Conservation (phyloP, 1,140 invertebrate species). For the Panulirus ornatus region DNA sequence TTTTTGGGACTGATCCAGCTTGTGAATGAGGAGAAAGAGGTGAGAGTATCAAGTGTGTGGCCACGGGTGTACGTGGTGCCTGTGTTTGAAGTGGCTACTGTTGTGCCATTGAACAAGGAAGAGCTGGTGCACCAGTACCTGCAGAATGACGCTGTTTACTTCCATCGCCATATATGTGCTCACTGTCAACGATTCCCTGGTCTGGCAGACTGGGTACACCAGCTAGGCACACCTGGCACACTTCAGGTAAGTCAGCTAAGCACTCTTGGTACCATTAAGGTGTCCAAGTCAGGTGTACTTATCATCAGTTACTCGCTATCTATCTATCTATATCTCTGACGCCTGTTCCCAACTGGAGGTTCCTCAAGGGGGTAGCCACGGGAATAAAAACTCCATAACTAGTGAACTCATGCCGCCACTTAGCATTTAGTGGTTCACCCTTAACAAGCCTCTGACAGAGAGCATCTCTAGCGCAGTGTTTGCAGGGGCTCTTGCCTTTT, state of each 20-base stretch:
- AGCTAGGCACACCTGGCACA: constrained; percentile 60
- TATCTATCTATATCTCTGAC: too few relatives aligned
- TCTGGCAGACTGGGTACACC: constrained; percentile 83
- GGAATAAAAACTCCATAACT: too few relatives aligned
- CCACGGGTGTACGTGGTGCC: constrained; percentile 77
- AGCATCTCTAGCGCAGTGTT: too few relatives aligned
- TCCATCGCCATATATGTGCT: constrained; percentile 83
- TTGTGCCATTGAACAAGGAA: constrained; percentile 78
- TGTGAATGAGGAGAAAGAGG: constrained; percentile 24
- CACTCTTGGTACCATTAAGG: neutral
- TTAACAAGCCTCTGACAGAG: too few relatives aligned
- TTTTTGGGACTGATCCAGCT: constrained; percentile 73
- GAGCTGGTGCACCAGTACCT: constrained; percentile 79
- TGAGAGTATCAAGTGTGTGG: constrained; percentile 18
- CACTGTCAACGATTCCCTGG: constrained; percentile 90
- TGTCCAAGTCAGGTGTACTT: neutral
- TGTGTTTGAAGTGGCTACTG: constrained; percentile 85
- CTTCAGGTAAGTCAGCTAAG: constrained; percentile 59
- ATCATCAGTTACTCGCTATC: too few relatives aligned
- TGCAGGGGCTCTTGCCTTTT: too few relatives aligned
- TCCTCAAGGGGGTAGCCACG: too few relatives aligned
- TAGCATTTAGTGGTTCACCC: too few relatives aligned
- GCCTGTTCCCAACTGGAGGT: too few relatives aligned
- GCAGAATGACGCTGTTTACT: constrained; percentile 79
- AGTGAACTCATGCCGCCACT: too few relatives aligned